Evolutionary conservation across 2,113 vertebrate species (phyloP).

Genomic region (Hippolais icterina): DNA sequence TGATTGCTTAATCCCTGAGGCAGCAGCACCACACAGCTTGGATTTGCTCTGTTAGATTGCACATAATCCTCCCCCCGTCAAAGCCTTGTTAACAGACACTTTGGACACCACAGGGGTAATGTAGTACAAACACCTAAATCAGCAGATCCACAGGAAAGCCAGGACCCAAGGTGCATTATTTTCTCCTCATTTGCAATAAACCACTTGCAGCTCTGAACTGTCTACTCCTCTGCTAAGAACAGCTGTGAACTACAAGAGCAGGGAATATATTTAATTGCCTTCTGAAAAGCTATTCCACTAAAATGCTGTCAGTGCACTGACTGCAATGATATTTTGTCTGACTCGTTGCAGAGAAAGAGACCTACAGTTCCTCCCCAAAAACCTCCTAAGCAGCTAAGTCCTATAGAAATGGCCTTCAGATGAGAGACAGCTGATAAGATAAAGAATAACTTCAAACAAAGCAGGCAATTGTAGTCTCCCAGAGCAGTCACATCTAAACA

Average conservation of each 20-base stretch:
- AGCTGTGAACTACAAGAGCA: neutral
- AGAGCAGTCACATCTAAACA: neutral
- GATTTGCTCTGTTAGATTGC: neutral
- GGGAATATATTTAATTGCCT: neutral
- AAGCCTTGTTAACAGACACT: neutral
- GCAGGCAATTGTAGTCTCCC: neutral
- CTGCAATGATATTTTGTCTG: neutral
- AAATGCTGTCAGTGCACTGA: neutral
- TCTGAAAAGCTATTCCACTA: neutral
- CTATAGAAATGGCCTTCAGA: neutral
- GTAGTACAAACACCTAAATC: neutral
- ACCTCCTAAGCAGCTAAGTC: neutral
- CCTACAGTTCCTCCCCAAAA: neutral
- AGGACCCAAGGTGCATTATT: neutral
- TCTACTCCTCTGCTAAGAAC: neutral
- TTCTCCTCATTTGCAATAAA: neutral
- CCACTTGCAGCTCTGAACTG: neutral
- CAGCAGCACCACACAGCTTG: neutral
- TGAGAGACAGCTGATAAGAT: neutral
- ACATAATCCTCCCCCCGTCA: neutral
- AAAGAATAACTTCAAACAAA: conserved; percentile 1
- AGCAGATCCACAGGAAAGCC: neutral
- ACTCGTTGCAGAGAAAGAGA: neutral
- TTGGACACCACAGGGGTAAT: neutral
- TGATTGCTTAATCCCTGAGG: neutral